Evolutionary conservation across 1,140 invertebrate species (phyloP), one percentile per base, ranked within the genome.

Genomic region (Drosophila albomicans): DNA sequence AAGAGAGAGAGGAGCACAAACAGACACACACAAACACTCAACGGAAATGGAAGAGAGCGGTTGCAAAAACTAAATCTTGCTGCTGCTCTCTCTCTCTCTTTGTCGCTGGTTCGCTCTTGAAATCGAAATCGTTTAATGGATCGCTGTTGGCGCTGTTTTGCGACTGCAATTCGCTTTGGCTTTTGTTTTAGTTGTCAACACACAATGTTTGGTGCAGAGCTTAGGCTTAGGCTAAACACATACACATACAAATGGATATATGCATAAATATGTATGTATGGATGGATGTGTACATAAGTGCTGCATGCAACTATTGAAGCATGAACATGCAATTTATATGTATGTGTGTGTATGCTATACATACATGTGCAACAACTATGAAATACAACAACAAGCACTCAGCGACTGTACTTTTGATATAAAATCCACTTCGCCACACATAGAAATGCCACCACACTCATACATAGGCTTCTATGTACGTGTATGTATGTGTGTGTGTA

Each of bases 291-390:
- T 68, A 68, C 76, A 68, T 57, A 79, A 49, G 59, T 61, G 75
- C 61, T 88, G 77, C 84, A 88, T 87, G 84, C 84, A 88, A 84
- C 84, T 87, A 87, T 87, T 87, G 84, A 87, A 75, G 84, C 84
- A 87, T 87, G 84, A 88, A 88, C 84, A 87, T 88, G 80, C 84
- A 88, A 87, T 87, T 87, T 87, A 87, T 87, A 81, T 87, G 84
- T 48, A 16, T 62, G 62, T 51, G 62, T 62, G 63, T 63, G 51
- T 62, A 78, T 62, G 54, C 57, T 38, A 67, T 7, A 32, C 16
- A 69, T 54, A 32, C 41, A 59, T 35, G 49, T 72, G 43, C n/a
- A 75, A 87, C 76, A 75, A 82, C 82, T 86, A 87, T 86, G 82
- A 76, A 87, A 87, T 82, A 87, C 79, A 84, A 81, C 82, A 79